phyloP scores from a whole-genome alignment of 53 echinoderm and acorn worm genomes.

The Actinopyga echinites region DNA sequence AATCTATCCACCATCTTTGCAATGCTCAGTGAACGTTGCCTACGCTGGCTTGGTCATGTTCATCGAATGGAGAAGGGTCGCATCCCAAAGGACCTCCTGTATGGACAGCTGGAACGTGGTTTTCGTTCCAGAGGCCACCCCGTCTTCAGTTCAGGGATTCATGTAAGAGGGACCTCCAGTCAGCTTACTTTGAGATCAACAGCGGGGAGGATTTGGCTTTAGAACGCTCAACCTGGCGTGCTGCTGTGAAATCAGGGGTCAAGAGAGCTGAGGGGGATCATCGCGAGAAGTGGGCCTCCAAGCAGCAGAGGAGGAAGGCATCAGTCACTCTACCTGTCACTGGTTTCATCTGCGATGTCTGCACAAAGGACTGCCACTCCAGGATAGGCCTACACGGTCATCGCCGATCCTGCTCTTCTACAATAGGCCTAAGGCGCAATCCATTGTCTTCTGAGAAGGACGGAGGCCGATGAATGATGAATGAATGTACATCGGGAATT shows the following conservation, averaged over 20 bases:
- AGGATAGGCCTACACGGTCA: no score
- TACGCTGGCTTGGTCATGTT: conserved; percentile 56
- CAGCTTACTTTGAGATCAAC: conserved; percentile 18
- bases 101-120: conserved; percentile 44
- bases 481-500: no score
- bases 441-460: no score
- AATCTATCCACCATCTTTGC: conserved; percentile 13
- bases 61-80: conserved; percentile 51
- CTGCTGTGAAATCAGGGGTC: not conserved
- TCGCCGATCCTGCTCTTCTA: no score
- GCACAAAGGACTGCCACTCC: no score
- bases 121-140: conserved; percentile 38
- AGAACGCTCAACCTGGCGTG: conserved; percentile 19
- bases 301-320: no score
- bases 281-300: no score
- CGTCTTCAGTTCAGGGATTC: conserved; percentile 46
- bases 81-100: conserved; percentile 62
- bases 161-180: conserved; percentile 52
- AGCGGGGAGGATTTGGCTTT: conserved; percentile 40
- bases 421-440: no score
- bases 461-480: no score
- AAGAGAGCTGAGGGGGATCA: no score
- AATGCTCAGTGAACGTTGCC: conserved; percentile 30
- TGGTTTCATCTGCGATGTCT: no score
- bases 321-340: no score